Conservation (phyloP, 2,113 vertebrate species). For the Hystrix brachyura region DNA sequence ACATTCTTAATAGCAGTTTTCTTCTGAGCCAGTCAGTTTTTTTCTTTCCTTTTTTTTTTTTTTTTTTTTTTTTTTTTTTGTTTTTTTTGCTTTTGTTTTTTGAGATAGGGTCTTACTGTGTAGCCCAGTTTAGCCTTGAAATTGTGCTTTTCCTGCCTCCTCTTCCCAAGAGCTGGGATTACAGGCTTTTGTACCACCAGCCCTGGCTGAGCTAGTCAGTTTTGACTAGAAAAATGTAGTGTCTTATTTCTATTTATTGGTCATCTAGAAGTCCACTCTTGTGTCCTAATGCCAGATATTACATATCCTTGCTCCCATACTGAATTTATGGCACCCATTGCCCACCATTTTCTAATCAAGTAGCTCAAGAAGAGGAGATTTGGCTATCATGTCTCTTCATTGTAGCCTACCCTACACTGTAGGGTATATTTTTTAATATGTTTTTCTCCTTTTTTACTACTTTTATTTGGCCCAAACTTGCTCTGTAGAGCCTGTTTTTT, state of each 20-base stretch:
- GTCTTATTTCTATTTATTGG: slow-evolving; percentile 67
- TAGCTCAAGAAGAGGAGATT: not conserved
- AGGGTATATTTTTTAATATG: not conserved
- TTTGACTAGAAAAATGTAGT: slow-evolving; percentile 51
- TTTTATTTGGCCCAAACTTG: not conserved
- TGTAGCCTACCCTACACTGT: not conserved
- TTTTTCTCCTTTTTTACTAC: not conserved
- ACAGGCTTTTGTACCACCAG: not conserved
- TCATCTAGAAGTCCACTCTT: not conserved
- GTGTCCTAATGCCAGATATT: not conserved
- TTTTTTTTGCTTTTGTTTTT: not conserved
- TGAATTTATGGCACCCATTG: not conserved
- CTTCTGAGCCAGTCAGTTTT: slow-evolving; percentile 30
- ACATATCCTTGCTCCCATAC: not conserved
- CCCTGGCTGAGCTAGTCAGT: not conserved
- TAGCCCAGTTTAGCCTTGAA: not conserved
- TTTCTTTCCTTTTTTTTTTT: not conserved
- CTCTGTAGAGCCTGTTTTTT: not conserved
- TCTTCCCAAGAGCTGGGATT: not conserved
- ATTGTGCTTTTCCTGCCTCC: not conserved
- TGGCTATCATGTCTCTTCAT: not conserved
- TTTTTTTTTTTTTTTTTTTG: not conserved
- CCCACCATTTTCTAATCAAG: not conserved
- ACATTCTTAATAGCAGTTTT: slow-evolving; percentile 54
- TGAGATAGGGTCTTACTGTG: not conserved